These are phyloP conservation scores for Cryptus armator DNA, from an alignment of 2,888 invertebrate genomes.

Conservation along the genomic window DNA sequence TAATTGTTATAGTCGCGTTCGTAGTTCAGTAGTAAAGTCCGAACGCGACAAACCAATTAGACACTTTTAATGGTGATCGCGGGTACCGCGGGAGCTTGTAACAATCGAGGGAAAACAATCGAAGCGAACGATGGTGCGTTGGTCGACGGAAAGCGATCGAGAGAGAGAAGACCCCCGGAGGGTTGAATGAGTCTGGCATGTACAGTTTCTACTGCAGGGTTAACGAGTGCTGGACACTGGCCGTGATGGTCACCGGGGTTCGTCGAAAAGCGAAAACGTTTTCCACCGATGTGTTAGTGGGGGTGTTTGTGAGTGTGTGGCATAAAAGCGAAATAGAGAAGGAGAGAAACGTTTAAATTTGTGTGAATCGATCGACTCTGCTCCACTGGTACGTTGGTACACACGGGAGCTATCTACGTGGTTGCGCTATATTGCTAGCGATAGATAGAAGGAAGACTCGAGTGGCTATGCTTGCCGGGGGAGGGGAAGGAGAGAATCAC, in stretches of 20 bases:
- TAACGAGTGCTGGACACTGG: conserved; percentile 65
- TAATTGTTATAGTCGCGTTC: conserved; percentile 2
- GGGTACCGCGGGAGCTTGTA: conserved; percentile 68
- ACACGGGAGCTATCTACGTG: not conserved
- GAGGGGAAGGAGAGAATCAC: conserved; percentile 18
- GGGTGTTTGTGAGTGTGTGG: conserved; percentile 47
- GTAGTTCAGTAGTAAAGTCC: conserved; percentile 41
- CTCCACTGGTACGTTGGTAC: conserved; percentile 15
- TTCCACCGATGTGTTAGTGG: conserved; percentile 26
- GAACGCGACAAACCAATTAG: conserved; percentile 79
- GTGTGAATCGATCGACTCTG: conserved; percentile 78
- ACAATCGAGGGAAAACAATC: conserved; percentile 78
- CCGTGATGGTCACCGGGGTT: conserved; percentile 46
- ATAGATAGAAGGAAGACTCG: conserved; percentile 60
- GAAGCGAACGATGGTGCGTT: conserved; percentile 24
- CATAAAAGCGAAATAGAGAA: conserved; percentile 59
- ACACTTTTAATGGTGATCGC: conserved; percentile 73
- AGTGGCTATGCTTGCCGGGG: conserved; percentile 68
- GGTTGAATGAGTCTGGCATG: conserved; percentile 49
- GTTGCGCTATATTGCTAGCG: conserved; percentile 26
- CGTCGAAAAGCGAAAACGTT: conserved; percentile 62
- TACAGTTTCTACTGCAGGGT: conserved; percentile 42
- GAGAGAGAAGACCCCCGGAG: conserved; percentile 32
- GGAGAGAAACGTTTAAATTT: conserved; percentile 78
- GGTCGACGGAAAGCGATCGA: conserved; percentile 23